These are phyloP conservation scores for Malurus melanocephalus DNA, from an alignment of 2,113 vertebrate genomes.

Conservation along the genomic window DNA sequence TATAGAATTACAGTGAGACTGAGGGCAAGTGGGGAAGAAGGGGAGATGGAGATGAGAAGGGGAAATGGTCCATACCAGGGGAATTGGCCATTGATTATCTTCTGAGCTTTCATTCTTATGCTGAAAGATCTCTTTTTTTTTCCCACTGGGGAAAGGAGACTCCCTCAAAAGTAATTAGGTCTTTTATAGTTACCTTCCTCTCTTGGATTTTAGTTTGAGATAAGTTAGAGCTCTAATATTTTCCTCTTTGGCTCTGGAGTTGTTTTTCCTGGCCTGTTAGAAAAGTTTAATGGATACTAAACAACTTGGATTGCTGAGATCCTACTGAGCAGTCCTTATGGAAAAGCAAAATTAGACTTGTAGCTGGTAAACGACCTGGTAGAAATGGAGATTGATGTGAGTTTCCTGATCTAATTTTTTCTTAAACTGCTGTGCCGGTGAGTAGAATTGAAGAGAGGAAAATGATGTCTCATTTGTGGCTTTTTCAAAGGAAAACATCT, in stretches of 20 bases:
- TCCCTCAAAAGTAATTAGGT: background rate
- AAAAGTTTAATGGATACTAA: background rate
- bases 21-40: background rate
- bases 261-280: background rate
- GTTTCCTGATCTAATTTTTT: conserved; percentile 12
- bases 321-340: background rate
- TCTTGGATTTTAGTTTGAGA: background rate
- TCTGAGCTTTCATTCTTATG: background rate
- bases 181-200: background rate
- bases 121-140: background rate
- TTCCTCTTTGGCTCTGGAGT: background rate
- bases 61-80: background rate
- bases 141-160: background rate
- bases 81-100: background rate
- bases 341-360: background rate
- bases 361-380: background rate
- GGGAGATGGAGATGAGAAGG: background rate
- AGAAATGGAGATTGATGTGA: background rate
- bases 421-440: background rate
- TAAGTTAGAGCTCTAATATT: background rate
- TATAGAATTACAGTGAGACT: background rate
- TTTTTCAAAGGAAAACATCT: background rate
- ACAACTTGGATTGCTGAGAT: background rate
- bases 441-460: background rate
- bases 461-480: background rate